Percentiles rank a stretch among this genome's conserved stretches.
phyloP scores from a whole-genome alignment of 2,113 vertebrate genomes.

The Rhinogobius similis region DNA sequence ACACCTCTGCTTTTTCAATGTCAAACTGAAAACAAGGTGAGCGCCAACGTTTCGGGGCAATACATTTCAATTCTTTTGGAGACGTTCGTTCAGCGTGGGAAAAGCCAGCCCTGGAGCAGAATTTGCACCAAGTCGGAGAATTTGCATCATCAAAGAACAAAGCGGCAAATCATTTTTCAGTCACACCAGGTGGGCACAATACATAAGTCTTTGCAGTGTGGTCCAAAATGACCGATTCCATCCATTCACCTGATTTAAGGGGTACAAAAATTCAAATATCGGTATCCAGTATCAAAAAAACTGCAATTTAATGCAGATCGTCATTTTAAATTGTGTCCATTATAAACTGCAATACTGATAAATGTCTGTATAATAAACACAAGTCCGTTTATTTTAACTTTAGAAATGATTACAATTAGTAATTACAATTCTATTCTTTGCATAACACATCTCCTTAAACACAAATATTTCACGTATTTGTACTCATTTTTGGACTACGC shows the following conservation, averaged over 20 bases:
- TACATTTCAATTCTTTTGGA: conserved; percentile 8
- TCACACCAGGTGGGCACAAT: not conserved
- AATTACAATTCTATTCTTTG: too few species aligned
- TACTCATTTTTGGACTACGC: too few species aligned
- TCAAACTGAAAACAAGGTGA: conserved; percentile 43
- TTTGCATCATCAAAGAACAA: not conserved
- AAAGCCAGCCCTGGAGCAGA: conserved; percentile 2
- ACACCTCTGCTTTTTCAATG: conserved; percentile 36
- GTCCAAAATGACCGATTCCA: not conserved
- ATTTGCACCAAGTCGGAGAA: not conserved
- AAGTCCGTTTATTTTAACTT: too few species aligned
- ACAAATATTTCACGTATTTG: too few species aligned
- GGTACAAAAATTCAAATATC: not conserved
- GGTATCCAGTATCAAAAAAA: too few species aligned
- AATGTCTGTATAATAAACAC: too few species aligned
- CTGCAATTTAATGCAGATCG: too few species aligned
- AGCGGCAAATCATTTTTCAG: not conserved
- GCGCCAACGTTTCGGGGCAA: conserved; percentile 28
- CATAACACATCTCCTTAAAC: too few species aligned
- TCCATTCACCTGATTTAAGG: not conserved
- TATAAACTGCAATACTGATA: too few species aligned
- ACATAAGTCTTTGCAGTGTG: not conserved
- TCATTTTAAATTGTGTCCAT: too few species aligned
- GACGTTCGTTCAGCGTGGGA: conserved; percentile 18
- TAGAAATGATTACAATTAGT: too few species aligned